A percentile compares a stretch with the other conserved stretches of the same genome.
Evolutionary conservation across 2,113 vertebrate genomes (phyloP).

Genomic region (Mohoua ochrocephala): DNA sequence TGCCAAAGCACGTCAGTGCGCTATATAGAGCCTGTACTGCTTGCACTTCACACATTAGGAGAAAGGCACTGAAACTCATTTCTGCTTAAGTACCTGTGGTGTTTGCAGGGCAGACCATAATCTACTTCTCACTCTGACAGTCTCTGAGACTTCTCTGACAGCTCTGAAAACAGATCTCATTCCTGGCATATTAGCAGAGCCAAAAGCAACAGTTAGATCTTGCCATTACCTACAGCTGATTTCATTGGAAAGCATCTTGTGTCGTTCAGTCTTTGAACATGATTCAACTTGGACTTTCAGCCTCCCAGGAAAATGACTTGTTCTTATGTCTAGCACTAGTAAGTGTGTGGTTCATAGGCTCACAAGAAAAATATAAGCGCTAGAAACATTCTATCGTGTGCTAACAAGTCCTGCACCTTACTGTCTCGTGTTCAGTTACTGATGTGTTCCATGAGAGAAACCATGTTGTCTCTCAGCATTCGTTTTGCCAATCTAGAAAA

Average conservation of each 20-base stretch:
- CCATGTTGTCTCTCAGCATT: neutral
- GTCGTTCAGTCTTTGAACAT: neutral
- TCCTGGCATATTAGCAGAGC: neutral
- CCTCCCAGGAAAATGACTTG: neutral
- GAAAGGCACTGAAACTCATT: neutral
- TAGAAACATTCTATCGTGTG: neutral
- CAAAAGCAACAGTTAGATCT: neutral
- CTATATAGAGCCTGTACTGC: neutral
- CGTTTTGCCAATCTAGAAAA: neutral
- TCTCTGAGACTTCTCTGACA: neutral
- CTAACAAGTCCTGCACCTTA: neutral
- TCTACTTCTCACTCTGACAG: slow-evolving; percentile 2
- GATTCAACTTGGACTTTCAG: neutral
- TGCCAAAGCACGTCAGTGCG: neutral
- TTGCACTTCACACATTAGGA: neutral
- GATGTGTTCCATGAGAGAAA: neutral
- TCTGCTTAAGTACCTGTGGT: neutral
- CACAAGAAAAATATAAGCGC: neutral
- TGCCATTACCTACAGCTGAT: neutral
- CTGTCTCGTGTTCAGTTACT: neutral
- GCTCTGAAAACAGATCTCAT: slow-evolving; percentile 12
- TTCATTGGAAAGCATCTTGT: neutral
- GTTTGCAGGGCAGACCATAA: neutral
- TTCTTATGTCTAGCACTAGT: neutral
- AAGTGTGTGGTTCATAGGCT: neutral